Evolutionary conservation across 1,140 invertebrate species (phyloP), one percentile per base, ranked within the genome.

Genomic region (Penaeus vannamei): DNA sequence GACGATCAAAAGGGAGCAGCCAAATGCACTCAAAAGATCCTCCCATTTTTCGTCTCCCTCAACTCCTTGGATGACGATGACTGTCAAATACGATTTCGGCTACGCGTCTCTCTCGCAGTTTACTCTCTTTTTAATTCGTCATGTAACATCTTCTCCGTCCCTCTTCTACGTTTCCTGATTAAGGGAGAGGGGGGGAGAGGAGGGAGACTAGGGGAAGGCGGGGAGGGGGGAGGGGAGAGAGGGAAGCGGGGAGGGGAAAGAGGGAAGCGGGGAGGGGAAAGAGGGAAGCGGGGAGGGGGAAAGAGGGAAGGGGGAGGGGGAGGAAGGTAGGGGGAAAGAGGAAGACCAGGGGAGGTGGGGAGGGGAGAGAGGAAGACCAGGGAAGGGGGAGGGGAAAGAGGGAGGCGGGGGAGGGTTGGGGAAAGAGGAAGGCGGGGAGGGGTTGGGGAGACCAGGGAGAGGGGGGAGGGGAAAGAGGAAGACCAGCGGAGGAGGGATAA

Each of bases 141-240:
- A 4, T 81, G 19, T 81, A 81, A 29, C 46, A 81, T 29, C 42
- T 20, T 22, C 79, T 4, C 23, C 46, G 22, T 23, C 46, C 79
- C 36, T n/a, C 79, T 29, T 81, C n/a, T 79, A 81, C 60, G 12
- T 8, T 1, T 53, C 79, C 79, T 81, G 36, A 81, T 59, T n/a
- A 22, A 29, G 79, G 36, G 36, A 36, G 77, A 46, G 3, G 42
- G 32, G 59, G 77, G 36, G 26, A 46, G 8, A n/a, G 77, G 20
- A 53, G 79, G 42, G 29, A 17, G 79, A 5, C 26, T 22, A 23
- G 5, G 79, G 26, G 36, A 59, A 19, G 32, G 32, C 0, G 19
- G 66, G 66, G 32, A 22, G 66, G 76, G n/a, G 2, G 32, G n/a
- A 7, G 8, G n/a, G 8, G n/a, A 79, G n/a, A 10, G 32, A 19